Conservation (phyloP, 1,140 invertebrate genomes). For the Pseudachorutes palmiensis region DNA sequence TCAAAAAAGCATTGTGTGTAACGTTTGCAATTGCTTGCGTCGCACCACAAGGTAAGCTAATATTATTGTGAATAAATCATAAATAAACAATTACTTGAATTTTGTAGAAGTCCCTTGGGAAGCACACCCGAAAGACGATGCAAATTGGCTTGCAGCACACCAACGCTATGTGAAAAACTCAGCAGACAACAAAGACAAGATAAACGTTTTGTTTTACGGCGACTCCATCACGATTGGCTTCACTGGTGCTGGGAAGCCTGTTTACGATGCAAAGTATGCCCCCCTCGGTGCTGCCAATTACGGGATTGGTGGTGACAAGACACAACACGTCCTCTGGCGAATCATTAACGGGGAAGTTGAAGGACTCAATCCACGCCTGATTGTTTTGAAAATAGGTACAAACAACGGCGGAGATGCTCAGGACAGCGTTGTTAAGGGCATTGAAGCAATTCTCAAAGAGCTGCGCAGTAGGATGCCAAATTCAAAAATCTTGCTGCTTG, state of each 20-base stretch:
- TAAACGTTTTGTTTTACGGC: constrained; percentile 24
- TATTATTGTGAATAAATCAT: too few relatives aligned
- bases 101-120: too few relatives aligned
- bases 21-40: too few relatives aligned
- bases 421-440: constrained; percentile 12
- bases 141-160: constrained; percentile 22
- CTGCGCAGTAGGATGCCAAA: constrained; percentile 11
- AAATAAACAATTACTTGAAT: too few relatives aligned
- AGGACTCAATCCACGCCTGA: constrained; percentile 44
- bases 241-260: constrained; percentile 9
- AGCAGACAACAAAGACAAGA: constrained; percentile 5
- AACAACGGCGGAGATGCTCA: constrained; percentile 18
- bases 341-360: constrained; percentile 53
- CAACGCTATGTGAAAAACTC: constrained; percentile 11
- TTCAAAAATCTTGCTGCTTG: constrained; percentile 24
- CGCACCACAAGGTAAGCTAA: too few relatives aligned
- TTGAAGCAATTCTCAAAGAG: not conserved
- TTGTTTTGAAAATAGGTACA: constrained; percentile 30
- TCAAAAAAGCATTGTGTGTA: too few relatives aligned
- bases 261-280: constrained; percentile 24
- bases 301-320: constrained; percentile 52
- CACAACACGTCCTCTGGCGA: constrained; percentile 52
- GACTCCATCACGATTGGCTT: constrained; percentile 28
- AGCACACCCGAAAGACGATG: constrained; percentile 15
- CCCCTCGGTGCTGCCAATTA: constrained; percentile 46